phyloP scores from a whole-genome alignment of 2,888 invertebrate genomes.

The Euzophera pinguis region DNA sequence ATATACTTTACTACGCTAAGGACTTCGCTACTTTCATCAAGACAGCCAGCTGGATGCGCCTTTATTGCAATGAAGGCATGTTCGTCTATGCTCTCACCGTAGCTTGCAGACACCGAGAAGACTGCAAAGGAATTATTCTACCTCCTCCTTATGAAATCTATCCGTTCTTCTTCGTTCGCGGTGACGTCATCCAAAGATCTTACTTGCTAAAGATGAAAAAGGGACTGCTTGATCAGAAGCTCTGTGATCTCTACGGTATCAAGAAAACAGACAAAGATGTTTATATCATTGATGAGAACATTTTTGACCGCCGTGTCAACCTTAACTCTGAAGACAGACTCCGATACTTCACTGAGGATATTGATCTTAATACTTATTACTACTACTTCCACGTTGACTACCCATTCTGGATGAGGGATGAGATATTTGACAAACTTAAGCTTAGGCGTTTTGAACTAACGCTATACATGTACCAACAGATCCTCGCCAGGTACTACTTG shows the following conservation, averaged over 20 bases:
- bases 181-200: conserved; percentile 81
- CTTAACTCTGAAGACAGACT: conserved; percentile 78
- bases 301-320: conserved; percentile 78
- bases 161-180: conserved; percentile 84
- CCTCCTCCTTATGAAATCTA: conserved; percentile 81
- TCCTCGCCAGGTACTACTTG: conserved; percentile 81
- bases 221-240: conserved; percentile 64
- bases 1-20: conserved; percentile 75
- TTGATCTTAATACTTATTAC: conserved; percentile 82
- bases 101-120: conserved; percentile 73
- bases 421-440: conserved; percentile 52
- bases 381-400: conserved; percentile 80
- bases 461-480: conserved; percentile 82
- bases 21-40: conserved; percentile 73
- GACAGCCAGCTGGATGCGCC: conserved; percentile 74
- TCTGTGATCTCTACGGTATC: conserved; percentile 75
- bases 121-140: conserved; percentile 70
- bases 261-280: conserved; percentile 70
- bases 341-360: conserved; percentile 83
- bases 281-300: conserved; percentile 83
- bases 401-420: conserved; percentile 82
- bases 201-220: conserved; percentile 74
- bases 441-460: conserved; percentile 76
- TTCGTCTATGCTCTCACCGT: conserved; percentile 78
- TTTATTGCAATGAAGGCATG: conserved; percentile 77